Conservation (phyloP, 2,888 invertebrate species). For the Drosophila yooni region DNA sequence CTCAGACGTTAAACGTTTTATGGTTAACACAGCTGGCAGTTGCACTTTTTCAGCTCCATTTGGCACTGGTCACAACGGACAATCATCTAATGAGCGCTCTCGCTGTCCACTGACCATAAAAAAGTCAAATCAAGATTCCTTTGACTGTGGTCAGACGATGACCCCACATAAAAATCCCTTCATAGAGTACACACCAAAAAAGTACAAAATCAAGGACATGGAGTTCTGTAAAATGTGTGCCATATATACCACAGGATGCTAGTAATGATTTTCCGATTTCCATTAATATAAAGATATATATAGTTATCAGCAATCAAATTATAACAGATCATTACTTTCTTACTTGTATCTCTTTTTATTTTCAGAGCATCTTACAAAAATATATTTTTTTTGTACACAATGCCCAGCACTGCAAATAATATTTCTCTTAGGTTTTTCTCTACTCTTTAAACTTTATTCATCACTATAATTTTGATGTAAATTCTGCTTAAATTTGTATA, state of each 20-base stretch:
- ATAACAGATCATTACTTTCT: neutral
- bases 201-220: conserved; percentile 25
- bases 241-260: neutral
- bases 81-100: conserved; percentile 19
- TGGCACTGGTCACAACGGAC: conserved; percentile 38
- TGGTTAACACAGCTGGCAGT: conserved; percentile 36
- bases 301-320: neutral
- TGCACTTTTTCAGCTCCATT: conserved; percentile 75
- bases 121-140: conserved; percentile 44
- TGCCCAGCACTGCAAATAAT: neutral
- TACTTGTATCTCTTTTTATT: neutral
- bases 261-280: neutral
- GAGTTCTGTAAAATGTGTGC: conserved; percentile 5
- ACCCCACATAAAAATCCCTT: conserved; percentile 33
- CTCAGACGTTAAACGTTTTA: conserved; percentile 20
- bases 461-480: neutral
- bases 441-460: no score
- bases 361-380: neutral
- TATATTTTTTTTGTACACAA: neutral
- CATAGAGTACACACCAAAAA: conserved; percentile 8
- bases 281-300: rapidly evolving
- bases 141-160: conserved; percentile 43
- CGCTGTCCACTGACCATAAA: conserved; percentile 36
- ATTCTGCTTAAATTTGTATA: neutral
- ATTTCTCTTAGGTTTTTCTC: neutral